Conservation (phyloP, 2,888 invertebrate species). For the Sialis fuliginosa region DNA sequence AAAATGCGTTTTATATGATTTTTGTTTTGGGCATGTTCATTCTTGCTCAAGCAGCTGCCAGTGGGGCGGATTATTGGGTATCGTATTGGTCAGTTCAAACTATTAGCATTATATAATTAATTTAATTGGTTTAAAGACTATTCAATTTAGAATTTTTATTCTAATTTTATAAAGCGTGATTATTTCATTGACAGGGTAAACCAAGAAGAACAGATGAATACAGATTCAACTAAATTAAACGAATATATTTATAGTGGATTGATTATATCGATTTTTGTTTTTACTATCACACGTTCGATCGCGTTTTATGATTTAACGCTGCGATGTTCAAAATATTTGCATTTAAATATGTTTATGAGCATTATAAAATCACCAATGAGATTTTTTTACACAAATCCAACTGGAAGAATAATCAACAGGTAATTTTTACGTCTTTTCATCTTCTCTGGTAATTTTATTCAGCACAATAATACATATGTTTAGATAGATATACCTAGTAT, state of each 20-base stretch:
- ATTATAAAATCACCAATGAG: constrained; percentile 36
- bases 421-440: neutral
- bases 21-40: constrained; percentile 33
- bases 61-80: constrained; percentile 55
- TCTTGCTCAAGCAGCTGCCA: constrained; percentile 41
- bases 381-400: constrained; percentile 75
- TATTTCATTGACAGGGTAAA: neutral
- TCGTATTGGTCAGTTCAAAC: constrained; percentile 40
- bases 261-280: constrained; percentile 29
- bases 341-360: constrained; percentile 49
- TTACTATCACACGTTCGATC: constrained; percentile 41
- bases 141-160: too few species aligned
- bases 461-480: too few species aligned
- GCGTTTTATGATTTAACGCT: constrained; percentile 45
- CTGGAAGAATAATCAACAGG: constrained; percentile 53
- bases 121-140: too few species aligned
- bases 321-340: constrained; percentile 45
- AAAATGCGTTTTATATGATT: constrained; percentile 32
- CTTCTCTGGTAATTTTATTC: too few species aligned
- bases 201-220: constrained; percentile 14
- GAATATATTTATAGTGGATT: constrained; percentile 39
- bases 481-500: too few species aligned
- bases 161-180: too few species aligned
- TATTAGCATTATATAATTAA: too few species aligned
- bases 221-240: constrained; percentile 16